Conservation (phyloP, 30 jellyfish, hydroid and myxozoan genomes). For the Hydractinia symbiolongicarpus region DNA sequence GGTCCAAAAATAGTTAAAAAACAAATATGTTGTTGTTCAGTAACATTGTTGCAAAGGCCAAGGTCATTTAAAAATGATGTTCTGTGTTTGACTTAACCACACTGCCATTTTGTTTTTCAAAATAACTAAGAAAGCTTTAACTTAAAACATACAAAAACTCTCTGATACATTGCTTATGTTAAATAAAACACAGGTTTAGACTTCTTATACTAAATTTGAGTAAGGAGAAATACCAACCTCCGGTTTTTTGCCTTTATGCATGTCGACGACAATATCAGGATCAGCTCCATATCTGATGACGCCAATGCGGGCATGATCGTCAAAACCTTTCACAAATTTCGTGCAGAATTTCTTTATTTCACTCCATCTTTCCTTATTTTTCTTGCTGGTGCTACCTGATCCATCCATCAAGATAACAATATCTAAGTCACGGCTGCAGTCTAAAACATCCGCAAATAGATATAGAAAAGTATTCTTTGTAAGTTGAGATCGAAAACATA, state of each 20-base stretch:
- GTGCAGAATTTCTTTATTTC: constrained; percentile 56
- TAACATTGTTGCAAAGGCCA: no score
- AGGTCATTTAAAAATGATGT: no score
- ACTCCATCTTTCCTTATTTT: constrained; percentile 70
- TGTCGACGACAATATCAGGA: constrained; percentile 63
- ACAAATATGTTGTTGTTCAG: not conserved
- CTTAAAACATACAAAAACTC: no score
- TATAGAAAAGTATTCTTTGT: not conserved
- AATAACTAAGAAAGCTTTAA: no score
- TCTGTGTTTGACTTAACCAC: no score
- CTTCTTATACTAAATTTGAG: no score
- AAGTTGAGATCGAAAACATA: no score
- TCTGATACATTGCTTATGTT: no score
- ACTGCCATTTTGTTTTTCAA: no score
- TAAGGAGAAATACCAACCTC: constrained; percentile 13
- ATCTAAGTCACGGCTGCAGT: constrained; percentile 79
- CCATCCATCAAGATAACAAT: constrained; percentile 80
- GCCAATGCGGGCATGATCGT: constrained; percentile 56
- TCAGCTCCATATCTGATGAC: constrained; percentile 61
- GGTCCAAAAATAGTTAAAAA: not conserved
- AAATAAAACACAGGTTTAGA: no score
- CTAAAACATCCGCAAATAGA: constrained; percentile 30
- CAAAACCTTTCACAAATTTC: constrained; percentile 64
- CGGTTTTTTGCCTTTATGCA: constrained; percentile 21
- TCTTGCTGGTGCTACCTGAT: constrained; percentile 51